Percentiles rank a stretch among this genome's conserved stretches.
Conservation (phyloP, 2,888 invertebrate species). For the Nezara viridula region DNA sequence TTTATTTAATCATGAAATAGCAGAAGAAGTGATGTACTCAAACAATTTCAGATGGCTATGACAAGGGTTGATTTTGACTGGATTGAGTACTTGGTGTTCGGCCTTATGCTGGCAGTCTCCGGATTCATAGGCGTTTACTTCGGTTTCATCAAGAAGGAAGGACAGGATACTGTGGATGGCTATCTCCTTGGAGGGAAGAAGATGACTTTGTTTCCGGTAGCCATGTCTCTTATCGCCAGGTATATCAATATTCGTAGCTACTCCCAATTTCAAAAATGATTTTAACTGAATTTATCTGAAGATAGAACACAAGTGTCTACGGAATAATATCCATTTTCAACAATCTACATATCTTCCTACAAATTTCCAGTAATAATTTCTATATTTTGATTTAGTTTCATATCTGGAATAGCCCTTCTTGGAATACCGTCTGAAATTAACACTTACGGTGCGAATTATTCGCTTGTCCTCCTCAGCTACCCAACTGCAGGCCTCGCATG, state of each 20-base stretch:
- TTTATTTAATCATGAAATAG: no score
- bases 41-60: slow-evolving; percentile 22
- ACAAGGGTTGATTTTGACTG: not conserved
- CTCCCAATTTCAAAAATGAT: not conserved
- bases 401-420: slow-evolving; percentile 64
- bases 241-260: not conserved
- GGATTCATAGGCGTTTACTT: slow-evolving; percentile 6
- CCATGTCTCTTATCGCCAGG: slow-evolving; percentile 56
- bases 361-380: no score
- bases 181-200: slow-evolving; percentile 54
- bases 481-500: slow-evolving; percentile 67
- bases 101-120: slow-evolving; percentile 8
- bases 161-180: slow-evolving; percentile 44
- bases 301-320: no score
- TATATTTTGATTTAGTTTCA: slow-evolving; percentile 60
- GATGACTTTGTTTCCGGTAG: slow-evolving; percentile 43
- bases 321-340: no score
- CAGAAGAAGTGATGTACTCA: not conserved
- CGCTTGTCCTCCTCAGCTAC: slow-evolving; percentile 67
- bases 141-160: slow-evolving; percentile 43
- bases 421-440: slow-evolving; percentile 65
- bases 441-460: slow-evolving; percentile 62
- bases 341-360: no score
- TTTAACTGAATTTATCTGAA: no score
- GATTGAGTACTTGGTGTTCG: slow-evolving; percentile 35